These are phyloP conservation scores for Cyphomyrus plagiostoma DNA, from an alignment of 2,113 vertebrate genomes.

Conservation along the genomic window DNA sequence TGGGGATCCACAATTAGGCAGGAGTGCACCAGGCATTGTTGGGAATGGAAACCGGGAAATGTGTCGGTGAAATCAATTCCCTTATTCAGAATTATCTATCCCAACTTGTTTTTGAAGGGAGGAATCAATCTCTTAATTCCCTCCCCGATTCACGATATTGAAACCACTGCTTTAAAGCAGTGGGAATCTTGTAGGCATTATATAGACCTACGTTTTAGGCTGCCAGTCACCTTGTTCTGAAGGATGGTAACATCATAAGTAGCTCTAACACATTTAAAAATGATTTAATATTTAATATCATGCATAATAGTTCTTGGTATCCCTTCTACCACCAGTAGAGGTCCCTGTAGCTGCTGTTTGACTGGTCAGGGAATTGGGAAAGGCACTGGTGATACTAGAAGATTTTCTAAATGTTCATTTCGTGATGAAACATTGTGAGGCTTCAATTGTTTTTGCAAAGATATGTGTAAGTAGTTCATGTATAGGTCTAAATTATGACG, in stretches of 20 bases:
- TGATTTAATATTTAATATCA: background rate
- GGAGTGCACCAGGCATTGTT: background rate
- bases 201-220: background rate
- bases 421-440: background rate
- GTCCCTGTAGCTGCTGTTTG: background rate
- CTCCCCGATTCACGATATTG: background rate
- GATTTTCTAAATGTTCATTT: background rate
- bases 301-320: background rate
- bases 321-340: background rate
- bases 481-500: background rate
- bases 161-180: background rate
- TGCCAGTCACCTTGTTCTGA: background rate
- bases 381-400: background rate
- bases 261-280: background rate
- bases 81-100: background rate
- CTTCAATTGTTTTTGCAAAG: background rate
- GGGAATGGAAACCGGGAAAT: background rate
- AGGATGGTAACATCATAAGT: background rate
- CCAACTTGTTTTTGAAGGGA: background rate
- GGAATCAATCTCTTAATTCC: background rate
- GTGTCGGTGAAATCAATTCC: background rate
- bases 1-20: background rate
- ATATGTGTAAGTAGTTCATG: background rate
- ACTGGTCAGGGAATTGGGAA: background rate
- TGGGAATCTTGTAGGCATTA: background rate